phyloP scores from a whole-genome alignment of 2,113 vertebrate genomes.

The Gnathonemus echidnorhynchus region DNA sequence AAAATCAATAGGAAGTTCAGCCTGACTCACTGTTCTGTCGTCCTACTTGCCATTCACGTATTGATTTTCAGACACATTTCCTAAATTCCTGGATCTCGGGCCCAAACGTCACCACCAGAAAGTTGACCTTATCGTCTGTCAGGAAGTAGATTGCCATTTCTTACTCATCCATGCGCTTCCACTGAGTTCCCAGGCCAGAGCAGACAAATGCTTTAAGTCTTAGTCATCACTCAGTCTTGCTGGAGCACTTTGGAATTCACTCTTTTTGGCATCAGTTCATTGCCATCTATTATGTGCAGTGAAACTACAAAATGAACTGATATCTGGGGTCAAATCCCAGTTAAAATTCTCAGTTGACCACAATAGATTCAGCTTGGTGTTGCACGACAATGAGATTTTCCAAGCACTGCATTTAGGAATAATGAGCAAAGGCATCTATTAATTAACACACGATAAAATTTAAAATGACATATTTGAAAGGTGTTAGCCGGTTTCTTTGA shows the following conservation, averaged over 20 bases:
- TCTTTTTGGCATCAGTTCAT: background rate
- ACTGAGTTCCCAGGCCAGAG: background rate
- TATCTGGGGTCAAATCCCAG: background rate
- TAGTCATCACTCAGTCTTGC: background rate
- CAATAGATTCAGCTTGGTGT: background rate
- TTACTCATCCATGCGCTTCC: background rate
- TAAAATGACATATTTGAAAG: background rate
- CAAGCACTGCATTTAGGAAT: background rate
- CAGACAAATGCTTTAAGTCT: background rate
- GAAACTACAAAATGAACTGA: background rate
- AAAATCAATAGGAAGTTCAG: background rate
- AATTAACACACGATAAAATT: background rate
- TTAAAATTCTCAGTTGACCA: background rate
- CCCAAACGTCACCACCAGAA: background rate
- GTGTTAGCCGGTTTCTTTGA: background rate
- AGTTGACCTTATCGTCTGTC: background rate
- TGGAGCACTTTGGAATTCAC: background rate
- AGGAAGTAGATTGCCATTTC: background rate
- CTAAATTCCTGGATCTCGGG: background rate
- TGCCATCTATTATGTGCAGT: background rate
- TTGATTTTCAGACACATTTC: background rate
- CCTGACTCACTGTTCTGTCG: background rate
- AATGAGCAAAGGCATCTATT: background rate
- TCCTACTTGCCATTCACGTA: background rate
- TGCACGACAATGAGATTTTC: background rate